Evolutionary conservation across 2,797 vertebrate genomes (phyloP).

Genomic region (Adelosebastes latens): DNA sequence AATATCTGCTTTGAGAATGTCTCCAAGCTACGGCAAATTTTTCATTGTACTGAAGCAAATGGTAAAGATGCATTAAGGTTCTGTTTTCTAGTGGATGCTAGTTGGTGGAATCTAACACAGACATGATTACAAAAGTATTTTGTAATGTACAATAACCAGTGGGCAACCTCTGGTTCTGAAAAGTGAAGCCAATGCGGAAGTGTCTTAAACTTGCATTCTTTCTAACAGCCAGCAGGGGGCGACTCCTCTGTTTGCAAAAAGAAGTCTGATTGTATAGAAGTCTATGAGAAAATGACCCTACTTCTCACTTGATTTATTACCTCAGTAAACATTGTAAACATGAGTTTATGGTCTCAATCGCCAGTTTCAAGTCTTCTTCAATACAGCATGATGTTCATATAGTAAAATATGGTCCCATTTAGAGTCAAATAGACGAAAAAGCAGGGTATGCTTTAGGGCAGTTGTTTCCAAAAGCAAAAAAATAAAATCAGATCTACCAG

Average conservation of each 20-base stretch:
- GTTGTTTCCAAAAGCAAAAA: too few species aligned
- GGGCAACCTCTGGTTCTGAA: background rate
- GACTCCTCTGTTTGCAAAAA: background rate
- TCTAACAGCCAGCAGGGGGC: background rate
- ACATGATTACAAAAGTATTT: background rate
- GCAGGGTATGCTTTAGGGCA: too few species aligned
- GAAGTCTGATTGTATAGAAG: fast-evolving
- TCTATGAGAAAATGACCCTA: background rate
- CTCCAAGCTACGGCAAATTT: background rate
- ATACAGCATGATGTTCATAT: too few species aligned
- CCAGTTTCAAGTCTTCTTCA: too few species aligned
- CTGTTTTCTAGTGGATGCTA: background rate
- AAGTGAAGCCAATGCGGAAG: background rate
- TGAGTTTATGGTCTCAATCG: background rate
- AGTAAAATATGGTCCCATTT: too few species aligned
- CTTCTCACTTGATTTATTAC: background rate
- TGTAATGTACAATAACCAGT: background rate
- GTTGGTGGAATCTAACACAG: background rate
- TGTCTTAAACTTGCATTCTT: background rate
- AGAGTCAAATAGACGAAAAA: fast-evolving
- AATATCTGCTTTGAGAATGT: background rate
- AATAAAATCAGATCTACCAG: too few species aligned
- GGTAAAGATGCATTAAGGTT: background rate
- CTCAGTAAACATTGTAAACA: background rate
- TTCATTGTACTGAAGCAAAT: background rate